Base-by-base conservation (phyloP, 2,797 vertebrate genomes). In the Betta splendens region DNA sequence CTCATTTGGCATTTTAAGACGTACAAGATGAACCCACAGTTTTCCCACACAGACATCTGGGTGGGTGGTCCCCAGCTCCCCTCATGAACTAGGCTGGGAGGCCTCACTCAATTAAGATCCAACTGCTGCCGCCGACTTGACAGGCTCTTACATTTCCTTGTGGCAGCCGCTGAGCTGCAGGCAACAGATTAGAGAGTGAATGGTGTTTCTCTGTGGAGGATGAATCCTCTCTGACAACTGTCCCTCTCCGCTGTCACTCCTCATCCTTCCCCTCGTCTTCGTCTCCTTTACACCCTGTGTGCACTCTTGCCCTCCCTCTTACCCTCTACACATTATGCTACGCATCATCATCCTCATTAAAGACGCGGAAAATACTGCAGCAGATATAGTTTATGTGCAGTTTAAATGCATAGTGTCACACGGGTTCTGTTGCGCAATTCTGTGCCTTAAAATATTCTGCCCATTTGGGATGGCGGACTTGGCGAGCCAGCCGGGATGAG, bases 161-260 rank as follows among this genome's bases (percentile, higher is more conserved):
- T 66, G 76, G 77, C 80, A 63, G 64, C 51, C 44, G 13, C 70
- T 20, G 62, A 70, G 80, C 84, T 84, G 80, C 59, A 60, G 83
- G 83, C 76, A 40, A 50, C 69, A 82, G 81, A 86, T 84, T 85
- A 80, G 63, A 65, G 74, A 79, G 68, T 79, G 65, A 81, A 69
- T 72, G 33, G 72, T 79, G 60, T 62, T 76, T 80, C 53, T 77
- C 62, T 53, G 69, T 29, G 61, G 71, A 73, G 38, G 50, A 83
- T 75, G 62, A 71, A 69, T 70, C 65, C 48, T 81, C 65, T 33
- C 48, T 23, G 53, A 74, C 29, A 56, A 74, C 54, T 64, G 50
- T 60, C 71, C 57, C 73, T 75, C 57, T 75, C 64, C 36, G 50
- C 68, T 80, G 72, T 74, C 79, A 60, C 57, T 50, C 50, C 59